Evolutionary conservation across 2,888 invertebrate genomes (phyloP), one percentile per base, ranked within the genome.

Genomic region (Drosophila mimetica): DNA sequence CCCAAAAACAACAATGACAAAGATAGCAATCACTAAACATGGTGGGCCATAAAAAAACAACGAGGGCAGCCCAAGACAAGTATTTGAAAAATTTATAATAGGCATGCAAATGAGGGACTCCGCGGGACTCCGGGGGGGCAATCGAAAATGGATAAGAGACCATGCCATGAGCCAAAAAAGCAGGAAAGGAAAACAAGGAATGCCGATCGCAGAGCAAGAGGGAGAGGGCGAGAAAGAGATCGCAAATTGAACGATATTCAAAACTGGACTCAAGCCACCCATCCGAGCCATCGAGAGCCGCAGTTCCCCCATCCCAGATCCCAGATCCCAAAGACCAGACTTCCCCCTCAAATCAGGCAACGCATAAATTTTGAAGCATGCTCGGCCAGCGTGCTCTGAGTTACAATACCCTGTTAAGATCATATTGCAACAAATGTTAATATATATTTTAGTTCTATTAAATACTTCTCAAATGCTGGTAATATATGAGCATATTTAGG

Each of bases 1-100:
- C 8, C 18, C 51, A 44, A 51, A 69, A 48, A 58, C 39, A 44
- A 65, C 74, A 73, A 73, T 64, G 72, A 72, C 72, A 71, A 71
- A 51, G 81, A 82, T 82, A 65, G 85, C 85, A 77, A 82, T 82
- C 81, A 71, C 71, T 63, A 64, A 84, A 76, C 76, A 84, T 82
- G 87, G 81, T 86, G 81, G 85, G 63, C 87, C 46, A 53, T 47
- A 8, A 28, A 7, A 37, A 18, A 32, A 20, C 28, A 76, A 76
- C 57, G 60, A 76, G 85, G 76, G 81, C 71, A 65, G 63, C 69
- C 52, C 55, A 75, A 86, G 41, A 53, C 60, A 86, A 84, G 51
- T 81, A 82, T 82, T 82, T 86, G 78, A 84, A 86, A 77, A 80
- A 86, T 86, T 71, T 81, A 80, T 77, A 84, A 86, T 67, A 52